A percentile compares a stretch with the other conserved stretches of the same genome.
These are phyloP conservation scores for Pimephales promelas DNA, from an alignment of 2,113 vertebrate species.

Conservation along the genomic window DNA sequence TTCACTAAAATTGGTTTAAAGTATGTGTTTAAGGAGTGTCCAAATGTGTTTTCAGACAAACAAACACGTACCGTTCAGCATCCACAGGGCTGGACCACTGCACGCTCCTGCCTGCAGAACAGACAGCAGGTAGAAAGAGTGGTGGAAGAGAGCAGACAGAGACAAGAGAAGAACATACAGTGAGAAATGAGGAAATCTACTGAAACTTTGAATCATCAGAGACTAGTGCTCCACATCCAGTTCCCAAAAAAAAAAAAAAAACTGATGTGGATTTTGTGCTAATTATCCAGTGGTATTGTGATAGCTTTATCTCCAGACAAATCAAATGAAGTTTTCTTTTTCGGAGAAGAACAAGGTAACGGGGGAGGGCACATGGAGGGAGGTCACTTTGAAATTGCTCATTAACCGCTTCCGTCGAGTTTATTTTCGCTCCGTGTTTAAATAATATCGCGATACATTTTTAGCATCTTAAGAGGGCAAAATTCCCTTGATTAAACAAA, in stretches of 20 bases:
- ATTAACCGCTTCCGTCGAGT: conserved; percentile 61
- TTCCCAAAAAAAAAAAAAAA: conserved; percentile 28
- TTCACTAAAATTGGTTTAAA: neutral
- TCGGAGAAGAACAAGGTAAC: conserved; percentile 21
- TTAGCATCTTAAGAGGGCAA: conserved; percentile 67
- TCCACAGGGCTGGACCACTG: conserved; percentile 67
- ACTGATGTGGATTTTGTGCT: conserved; percentile 43
- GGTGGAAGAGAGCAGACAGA: neutral
- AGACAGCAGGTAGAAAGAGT: conserved; percentile 46
- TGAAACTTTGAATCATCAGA: conserved; percentile 28
- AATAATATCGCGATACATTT: conserved; percentile 65
- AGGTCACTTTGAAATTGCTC: conserved; percentile 71
- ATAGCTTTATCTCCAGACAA: conserved; percentile 51
- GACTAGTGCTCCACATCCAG: conserved; percentile 42
- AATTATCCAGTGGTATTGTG: conserved; percentile 52
- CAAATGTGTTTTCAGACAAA: neutral
- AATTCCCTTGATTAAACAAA: conserved; percentile 78
- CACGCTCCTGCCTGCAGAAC: conserved; percentile 64
- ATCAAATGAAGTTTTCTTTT: conserved; percentile 44
- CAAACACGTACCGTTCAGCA: conserved; percentile 64
- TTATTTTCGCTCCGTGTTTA: conserved; percentile 51
- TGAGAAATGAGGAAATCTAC: conserved; percentile 32
- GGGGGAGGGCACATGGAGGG: conserved; percentile 39
- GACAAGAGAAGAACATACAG: conserved; percentile 3
- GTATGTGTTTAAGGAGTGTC: too few relatives aligned